Conservation (phyloP, 2,113 vertebrate species). For the Coregonus clupeaformis region DNA sequence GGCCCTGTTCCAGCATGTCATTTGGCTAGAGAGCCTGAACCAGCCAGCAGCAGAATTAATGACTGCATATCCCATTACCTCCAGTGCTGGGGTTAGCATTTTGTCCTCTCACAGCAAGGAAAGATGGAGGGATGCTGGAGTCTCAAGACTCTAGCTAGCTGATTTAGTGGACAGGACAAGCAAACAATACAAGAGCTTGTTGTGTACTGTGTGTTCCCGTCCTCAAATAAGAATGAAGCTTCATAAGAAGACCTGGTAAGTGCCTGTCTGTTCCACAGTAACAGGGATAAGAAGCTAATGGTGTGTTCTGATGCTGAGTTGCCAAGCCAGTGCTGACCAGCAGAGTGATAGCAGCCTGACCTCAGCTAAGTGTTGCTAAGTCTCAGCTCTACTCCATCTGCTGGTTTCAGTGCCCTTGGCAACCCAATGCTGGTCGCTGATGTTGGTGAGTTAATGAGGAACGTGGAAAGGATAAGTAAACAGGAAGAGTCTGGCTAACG, state of each 20-base stretch:
- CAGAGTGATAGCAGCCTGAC: constrained; percentile 50
- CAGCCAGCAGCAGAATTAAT: constrained; percentile 58
- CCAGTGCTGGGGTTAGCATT: constrained; percentile 66
- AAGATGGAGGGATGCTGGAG: constrained; percentile 37
- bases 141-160: background rate
- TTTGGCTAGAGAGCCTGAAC: constrained; percentile 68
- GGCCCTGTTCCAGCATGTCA: constrained; percentile 62
- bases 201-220: constrained; percentile 4
- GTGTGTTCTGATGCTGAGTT: constrained; percentile 54
- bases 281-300: constrained; percentile 59
- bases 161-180: background rate
- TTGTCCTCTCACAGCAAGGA: constrained; percentile 47
- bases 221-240: constrained; percentile 40
- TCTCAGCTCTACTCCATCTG: constrained; percentile 66
- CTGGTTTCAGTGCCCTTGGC: constrained; percentile 71
- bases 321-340: constrained; percentile 43
- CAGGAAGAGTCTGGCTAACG: constrained; percentile 72
- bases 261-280: constrained; percentile 28
- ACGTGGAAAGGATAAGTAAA: constrained; percentile 77
- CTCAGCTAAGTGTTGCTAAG: constrained; percentile 61
- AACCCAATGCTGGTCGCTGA: constrained; percentile 61
- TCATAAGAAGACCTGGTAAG: constrained; percentile 38
- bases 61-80: constrained; percentile 69
- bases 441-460: constrained; percentile 75
- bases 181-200: background rate